These are phyloP conservation scores for Dryomyza anilis DNA, from an alignment of 2,888 invertebrate species.

Conservation along the genomic window DNA sequence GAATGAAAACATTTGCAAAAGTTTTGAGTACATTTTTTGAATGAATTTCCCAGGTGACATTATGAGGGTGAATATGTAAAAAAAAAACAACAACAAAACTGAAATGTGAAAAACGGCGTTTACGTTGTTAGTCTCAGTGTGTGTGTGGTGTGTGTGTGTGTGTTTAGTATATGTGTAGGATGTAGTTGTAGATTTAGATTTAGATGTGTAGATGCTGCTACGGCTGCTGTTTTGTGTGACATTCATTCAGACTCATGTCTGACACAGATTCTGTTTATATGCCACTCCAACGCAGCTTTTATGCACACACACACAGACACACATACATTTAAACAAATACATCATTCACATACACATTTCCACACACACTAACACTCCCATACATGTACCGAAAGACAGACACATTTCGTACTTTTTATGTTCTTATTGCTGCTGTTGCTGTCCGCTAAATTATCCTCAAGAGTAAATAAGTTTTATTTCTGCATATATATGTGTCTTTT, in stretches of 20 bases:
- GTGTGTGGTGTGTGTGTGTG: background rate
- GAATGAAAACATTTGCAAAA: too few species aligned
- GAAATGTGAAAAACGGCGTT: background rate
- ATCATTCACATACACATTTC: background rate
- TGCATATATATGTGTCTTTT: background rate
- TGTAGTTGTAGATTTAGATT: too few species aligned
- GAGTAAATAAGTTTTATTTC: conserved; percentile 14
- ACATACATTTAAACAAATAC: background rate
- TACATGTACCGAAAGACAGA: background rate
- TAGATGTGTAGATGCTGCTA: too few species aligned
- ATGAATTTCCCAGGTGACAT: too few species aligned
- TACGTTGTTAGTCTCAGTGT: background rate
- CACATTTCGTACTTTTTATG: background rate
- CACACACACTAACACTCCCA: conserved; percentile 1
- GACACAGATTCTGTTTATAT: conserved; percentile 15
- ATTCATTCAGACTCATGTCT: conserved; percentile 14
- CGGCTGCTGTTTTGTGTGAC: background rate
- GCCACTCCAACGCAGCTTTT: background rate
- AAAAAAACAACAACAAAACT: too few species aligned
- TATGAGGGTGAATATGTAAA: too few species aligned
- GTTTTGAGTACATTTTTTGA: too few species aligned
- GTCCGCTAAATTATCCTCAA: conserved; percentile 12
- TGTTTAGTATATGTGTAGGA: background rate
- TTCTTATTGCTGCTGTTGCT: background rate
- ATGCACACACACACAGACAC: background rate